These are phyloP conservation scores for Anoplius nigerrimus DNA, from an alignment of 2,888 invertebrate genomes.

Conservation along the genomic window DNA sequence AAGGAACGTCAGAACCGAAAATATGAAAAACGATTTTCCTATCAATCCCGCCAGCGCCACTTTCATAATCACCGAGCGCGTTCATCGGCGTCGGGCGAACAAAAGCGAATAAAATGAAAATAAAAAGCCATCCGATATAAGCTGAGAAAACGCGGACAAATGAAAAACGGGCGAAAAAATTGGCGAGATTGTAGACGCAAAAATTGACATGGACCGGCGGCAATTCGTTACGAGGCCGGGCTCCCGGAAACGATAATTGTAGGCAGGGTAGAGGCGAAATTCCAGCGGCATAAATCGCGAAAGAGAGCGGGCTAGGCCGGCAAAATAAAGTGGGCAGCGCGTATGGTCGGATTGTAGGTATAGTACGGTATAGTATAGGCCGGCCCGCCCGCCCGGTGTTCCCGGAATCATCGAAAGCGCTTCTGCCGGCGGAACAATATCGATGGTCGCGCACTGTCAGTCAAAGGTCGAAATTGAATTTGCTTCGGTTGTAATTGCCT, in stretches of 20 bases:
- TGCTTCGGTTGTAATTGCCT: constrained; percentile 51
- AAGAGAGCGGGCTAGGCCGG: background rate
- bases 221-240: constrained; percentile 3
- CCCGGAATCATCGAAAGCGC: constrained; percentile 50
- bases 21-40: no score
- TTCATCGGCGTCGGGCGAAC: no score
- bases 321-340: background rate
- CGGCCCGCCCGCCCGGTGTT: constrained; percentile 1
- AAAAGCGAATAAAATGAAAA: no score
- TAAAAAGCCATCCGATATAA: no score
- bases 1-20: no score
- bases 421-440: constrained; percentile 46
- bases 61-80: no score
- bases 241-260: background rate
- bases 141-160: no score
- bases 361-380: no score
- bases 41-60: no score
- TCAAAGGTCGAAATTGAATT: constrained; percentile 60
- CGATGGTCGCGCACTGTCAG: constrained; percentile 49
- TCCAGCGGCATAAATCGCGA: constrained; percentile 4
- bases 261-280: background rate
- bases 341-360: no score
- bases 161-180: no score
- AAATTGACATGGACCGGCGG: constrained; percentile 6
- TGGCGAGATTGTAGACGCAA: no score